A percentile compares a stretch with the other conserved stretches of the same genome.
Conservation (phyloP, 1,140 invertebrate species). For the Colletes gigas region DNA sequence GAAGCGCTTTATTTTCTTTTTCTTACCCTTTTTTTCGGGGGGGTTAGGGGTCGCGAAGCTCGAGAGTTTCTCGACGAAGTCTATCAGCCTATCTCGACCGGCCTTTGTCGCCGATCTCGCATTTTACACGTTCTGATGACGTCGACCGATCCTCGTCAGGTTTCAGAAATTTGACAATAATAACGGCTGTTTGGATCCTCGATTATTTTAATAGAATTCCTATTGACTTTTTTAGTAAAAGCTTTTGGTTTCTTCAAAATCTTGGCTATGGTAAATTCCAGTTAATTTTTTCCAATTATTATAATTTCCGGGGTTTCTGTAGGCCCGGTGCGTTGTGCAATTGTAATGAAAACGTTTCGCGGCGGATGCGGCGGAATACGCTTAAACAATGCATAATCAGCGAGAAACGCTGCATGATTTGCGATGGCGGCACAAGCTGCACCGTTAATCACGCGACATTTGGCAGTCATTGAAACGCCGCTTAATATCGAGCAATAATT, state of each 20-base stretch:
- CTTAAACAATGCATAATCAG: constrained; percentile 33
- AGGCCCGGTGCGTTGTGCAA: neutral
- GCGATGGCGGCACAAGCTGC: neutral
- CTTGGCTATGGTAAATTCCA: too few relatives aligned
- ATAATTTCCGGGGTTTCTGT: neutral
- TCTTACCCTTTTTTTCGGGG: neutral
- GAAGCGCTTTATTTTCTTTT: neutral
- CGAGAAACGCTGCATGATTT: constrained; percentile 6
- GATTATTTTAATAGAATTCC: too few relatives aligned
- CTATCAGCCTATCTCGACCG: neutral
- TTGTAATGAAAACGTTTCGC: constrained; percentile 2
- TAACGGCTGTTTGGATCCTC: too few relatives aligned
- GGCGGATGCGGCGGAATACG: neutral
- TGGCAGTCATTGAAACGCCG: constrained; percentile 11
- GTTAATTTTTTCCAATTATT: too few relatives aligned
- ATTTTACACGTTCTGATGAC: neutral
- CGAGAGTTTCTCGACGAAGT: neutral
- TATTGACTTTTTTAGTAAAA: too few relatives aligned
- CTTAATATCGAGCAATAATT: constrained; percentile 19
- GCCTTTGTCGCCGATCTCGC: neutral
- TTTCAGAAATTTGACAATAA: too few relatives aligned
- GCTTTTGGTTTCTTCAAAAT: too few relatives aligned
- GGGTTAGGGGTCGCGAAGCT: neutral
- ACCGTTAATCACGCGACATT: constrained; percentile 21
- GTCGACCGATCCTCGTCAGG: neutral